These are phyloP conservation scores for Eupithecia dodoneata DNA, from an alignment of 2,888 invertebrate genomes.

Conservation along the genomic window DNA sequence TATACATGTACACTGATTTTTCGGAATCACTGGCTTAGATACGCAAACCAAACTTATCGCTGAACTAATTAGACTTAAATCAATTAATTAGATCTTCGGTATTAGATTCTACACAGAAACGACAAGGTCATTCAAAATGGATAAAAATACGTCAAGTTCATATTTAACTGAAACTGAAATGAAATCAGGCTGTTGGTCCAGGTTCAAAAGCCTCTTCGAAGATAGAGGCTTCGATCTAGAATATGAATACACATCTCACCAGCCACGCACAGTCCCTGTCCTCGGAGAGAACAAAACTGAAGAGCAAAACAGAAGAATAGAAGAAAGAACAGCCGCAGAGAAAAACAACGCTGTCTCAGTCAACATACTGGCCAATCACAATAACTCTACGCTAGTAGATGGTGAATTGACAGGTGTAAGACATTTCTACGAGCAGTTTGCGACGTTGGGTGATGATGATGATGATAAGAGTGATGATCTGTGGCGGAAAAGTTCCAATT, in stretches of 20 bases:
- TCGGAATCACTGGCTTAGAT: constrained; percentile 20
- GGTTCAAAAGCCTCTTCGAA: constrained; percentile 73
- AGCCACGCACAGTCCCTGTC: constrained; percentile 41
- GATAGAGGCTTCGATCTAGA: constrained; percentile 77
- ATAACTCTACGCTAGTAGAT: constrained; percentile 45
- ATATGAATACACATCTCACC: constrained; percentile 63
- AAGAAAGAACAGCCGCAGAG: constrained; percentile 54
- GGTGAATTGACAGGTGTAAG: constrained; percentile 63
- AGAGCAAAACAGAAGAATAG: constrained; percentile 62
- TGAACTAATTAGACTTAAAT: constrained; percentile 26
- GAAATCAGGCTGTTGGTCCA: constrained; percentile 70
- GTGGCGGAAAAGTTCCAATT: constrained; percentile 57
- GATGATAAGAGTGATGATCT: constrained; percentile 63
- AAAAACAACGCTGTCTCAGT: constrained; percentile 43
- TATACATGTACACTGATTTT: constrained; percentile 26
- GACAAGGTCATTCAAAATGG: constrained; percentile 43
- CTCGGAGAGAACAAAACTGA: constrained; percentile 56
- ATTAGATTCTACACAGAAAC: constrained; percentile 5
- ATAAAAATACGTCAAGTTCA: constrained; percentile 44
- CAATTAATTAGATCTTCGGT: constrained; percentile 30
- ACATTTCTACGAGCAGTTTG: constrained; percentile 79
- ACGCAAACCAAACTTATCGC: constrained; percentile 31
- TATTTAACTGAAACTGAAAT: constrained; percentile 24
- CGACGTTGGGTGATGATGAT: constrained; percentile 69
- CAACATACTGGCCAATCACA: constrained; percentile 36